Evolutionary conservation across 2,888 invertebrate species (phyloP).

Genomic region (Leptopilina syphax): DNA sequence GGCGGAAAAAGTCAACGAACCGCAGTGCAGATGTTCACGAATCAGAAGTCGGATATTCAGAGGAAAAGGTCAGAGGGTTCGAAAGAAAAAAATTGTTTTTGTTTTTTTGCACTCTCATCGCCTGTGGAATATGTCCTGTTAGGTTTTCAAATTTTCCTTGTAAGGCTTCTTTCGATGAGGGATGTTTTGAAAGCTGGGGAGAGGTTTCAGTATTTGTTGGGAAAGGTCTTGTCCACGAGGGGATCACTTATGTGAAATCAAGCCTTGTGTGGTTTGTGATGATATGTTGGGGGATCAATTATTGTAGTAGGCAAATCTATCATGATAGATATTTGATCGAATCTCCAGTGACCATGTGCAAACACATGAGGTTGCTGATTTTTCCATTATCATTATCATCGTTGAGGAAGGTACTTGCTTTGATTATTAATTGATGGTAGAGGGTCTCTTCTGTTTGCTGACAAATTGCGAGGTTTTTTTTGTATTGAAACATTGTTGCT

Average conservation of each 20-base stretch:
- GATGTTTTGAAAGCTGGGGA: too few species aligned
- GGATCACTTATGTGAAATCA: neutral
- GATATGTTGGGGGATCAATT: neutral
- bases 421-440: too few species aligned
- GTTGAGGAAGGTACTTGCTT: too few species aligned
- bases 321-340: neutral
- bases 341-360: neutral
- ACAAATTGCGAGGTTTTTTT: too few species aligned
- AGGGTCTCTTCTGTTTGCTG: too few species aligned
- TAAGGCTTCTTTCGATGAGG: too few species aligned
- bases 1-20: neutral
- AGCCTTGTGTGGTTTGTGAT: neutral
- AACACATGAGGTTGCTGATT: too few species aligned
- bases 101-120: conserved; percentile 1
- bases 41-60: conserved; percentile 13
- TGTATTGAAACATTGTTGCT: too few species aligned
- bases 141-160: neutral
- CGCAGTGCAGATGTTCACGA: conserved; percentile 29
- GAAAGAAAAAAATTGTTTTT: neutral
- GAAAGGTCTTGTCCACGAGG: neutral
- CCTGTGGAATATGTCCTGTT: conserved; percentile 7
- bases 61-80: conserved; percentile 25
- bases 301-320: neutral
- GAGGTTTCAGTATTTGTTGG: neutral
- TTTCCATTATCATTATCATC: too few species aligned